phyloP scores from a whole-genome alignment of 2,797 vertebrate species.

The Thalassophryne amazonica region DNA sequence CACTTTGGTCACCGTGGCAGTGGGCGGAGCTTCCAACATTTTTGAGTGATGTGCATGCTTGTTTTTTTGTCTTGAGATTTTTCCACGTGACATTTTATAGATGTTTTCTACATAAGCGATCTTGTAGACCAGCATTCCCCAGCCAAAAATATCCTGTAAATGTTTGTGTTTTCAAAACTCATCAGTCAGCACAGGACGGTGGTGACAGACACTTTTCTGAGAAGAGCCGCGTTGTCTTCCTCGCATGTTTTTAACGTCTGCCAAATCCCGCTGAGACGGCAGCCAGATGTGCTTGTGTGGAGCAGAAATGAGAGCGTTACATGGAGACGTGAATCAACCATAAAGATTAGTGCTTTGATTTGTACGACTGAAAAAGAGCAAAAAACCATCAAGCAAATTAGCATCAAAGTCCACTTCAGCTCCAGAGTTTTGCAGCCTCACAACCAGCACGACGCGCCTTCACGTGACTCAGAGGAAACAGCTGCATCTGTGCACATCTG shows the following conservation, averaged over 20 bases:
- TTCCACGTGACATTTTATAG: too few species aligned
- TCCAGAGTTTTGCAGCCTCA: conserved; percentile 12
- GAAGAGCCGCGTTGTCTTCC: background rate
- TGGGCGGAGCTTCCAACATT: too few species aligned
- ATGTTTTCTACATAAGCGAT: background rate
- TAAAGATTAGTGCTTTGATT: conserved; percentile 36
- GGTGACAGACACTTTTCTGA: background rate
- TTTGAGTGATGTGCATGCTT: too few species aligned
- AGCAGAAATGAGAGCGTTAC: background rate
- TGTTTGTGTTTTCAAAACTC: conserved; percentile 7
- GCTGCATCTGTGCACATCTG: too few species aligned
- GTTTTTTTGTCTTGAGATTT: too few species aligned
- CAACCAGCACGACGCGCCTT: conserved; percentile 27
- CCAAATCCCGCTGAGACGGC: conserved; percentile 1
- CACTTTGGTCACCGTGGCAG: too few species aligned
- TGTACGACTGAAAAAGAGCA: conserved; percentile 14
- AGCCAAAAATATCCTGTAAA: background rate
- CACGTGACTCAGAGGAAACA: conserved; percentile 32
- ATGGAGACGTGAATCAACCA: conserved; percentile 31
- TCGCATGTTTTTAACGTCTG: background rate
- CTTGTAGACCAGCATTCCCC: background rate
- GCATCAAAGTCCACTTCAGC: conserved; percentile 29
- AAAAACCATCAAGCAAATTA: conserved; percentile 51
- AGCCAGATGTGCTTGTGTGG: conserved; percentile 8
- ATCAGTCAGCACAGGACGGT: background rate